Percentiles rank a stretch among this genome's conserved stretches.
Conservation (phyloP, 1,140 invertebrate genomes). For the Popillia japonica region DNA sequence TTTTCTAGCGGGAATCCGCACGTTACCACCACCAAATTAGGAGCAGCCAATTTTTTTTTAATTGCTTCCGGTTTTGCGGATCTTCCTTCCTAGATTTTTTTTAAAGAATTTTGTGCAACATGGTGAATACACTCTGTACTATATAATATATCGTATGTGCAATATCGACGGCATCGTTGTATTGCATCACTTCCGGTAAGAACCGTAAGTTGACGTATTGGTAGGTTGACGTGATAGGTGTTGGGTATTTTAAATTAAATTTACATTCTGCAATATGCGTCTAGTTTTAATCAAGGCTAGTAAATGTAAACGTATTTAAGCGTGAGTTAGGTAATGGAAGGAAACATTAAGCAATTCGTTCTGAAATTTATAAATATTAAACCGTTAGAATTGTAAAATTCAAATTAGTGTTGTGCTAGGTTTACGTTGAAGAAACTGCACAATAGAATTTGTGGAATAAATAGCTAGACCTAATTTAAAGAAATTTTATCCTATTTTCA, state of each 20-base stretch:
- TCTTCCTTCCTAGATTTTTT: conserved; percentile 12
- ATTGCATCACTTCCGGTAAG: conserved; percentile 4
- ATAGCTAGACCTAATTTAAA: too few relatives aligned
- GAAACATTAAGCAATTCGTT: neutral
- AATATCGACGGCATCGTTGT: neutral
- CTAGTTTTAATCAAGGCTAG: neutral
- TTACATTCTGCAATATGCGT: neutral
- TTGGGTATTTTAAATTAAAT: neutral
- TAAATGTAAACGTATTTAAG: neutral
- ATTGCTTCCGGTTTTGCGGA: neutral
- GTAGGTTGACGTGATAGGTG: neutral
- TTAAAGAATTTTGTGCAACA: neutral
- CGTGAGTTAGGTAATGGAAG: conserved; percentile 14
- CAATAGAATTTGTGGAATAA: too few relatives aligned
- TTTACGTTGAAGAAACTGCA: too few relatives aligned
- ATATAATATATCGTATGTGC: neutral
- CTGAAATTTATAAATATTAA: neutral
- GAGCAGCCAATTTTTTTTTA: neutral
- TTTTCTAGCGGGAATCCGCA: neutral
- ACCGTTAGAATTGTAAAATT: too few relatives aligned
- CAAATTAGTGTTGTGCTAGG: too few relatives aligned
- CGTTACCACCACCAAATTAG: neutral
- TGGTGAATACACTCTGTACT: neutral
- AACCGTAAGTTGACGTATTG: conserved; percentile 22
- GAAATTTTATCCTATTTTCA: too few relatives aligned